Evolutionary conservation across 2,797 vertebrate genomes (phyloP).

Genomic region (Sebastes minor): DNA sequence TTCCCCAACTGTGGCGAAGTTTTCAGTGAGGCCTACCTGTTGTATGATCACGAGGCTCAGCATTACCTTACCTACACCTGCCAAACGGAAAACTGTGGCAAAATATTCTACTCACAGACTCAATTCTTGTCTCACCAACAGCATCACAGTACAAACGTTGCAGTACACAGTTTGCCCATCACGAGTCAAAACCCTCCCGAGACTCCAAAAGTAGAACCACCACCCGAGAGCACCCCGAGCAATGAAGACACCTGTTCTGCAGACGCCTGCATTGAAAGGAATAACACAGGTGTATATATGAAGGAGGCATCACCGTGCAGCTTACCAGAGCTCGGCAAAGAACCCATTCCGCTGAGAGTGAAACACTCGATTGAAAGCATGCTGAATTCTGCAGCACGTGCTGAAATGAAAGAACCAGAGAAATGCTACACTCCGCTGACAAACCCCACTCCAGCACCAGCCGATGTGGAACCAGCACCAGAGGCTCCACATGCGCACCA

Average conservation of each 20-base stretch:
- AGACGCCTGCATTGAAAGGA: slow-evolving; percentile 47
- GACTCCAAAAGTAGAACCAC: slow-evolving; percentile 44
- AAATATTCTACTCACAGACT: slow-evolving; percentile 92
- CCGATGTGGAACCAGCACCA: slow-evolving; percentile 34
- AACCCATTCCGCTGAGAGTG: slow-evolving; percentile 61
- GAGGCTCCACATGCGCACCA: slow-evolving; percentile 23
- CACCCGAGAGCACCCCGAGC: slow-evolving; percentile 23
- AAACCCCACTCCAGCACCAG: slow-evolving; percentile 54
- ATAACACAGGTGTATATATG: slow-evolving; percentile 37
- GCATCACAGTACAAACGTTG: slow-evolving; percentile 81
- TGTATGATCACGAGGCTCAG: slow-evolving; percentile 99
- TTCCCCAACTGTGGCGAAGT: slow-evolving; percentile 96
- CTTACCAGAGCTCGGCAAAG: slow-evolving; percentile 53
- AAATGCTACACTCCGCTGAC: slow-evolving; percentile 74
- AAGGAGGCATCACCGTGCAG: slow-evolving; percentile 64
- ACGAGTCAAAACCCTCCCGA: slow-evolving; percentile 69
- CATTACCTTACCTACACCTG: slow-evolving; percentile 98
- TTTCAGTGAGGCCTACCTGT: slow-evolving; percentile 95
- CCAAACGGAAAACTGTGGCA: slow-evolving; percentile 90
- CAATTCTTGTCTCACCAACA: slow-evolving; percentile 91
- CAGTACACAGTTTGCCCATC: slow-evolving; percentile 47
- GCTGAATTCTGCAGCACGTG: slow-evolving; percentile 61
- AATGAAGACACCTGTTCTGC: slow-evolving; percentile 32
- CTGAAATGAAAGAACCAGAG: slow-evolving; percentile 64
- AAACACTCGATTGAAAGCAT: slow-evolving; percentile 80